A percentile compares a stretch with the other conserved stretches of the same genome.
Conservation (phyloP, 2,888 invertebrate genomes). For the Harpalus rufipes region DNA sequence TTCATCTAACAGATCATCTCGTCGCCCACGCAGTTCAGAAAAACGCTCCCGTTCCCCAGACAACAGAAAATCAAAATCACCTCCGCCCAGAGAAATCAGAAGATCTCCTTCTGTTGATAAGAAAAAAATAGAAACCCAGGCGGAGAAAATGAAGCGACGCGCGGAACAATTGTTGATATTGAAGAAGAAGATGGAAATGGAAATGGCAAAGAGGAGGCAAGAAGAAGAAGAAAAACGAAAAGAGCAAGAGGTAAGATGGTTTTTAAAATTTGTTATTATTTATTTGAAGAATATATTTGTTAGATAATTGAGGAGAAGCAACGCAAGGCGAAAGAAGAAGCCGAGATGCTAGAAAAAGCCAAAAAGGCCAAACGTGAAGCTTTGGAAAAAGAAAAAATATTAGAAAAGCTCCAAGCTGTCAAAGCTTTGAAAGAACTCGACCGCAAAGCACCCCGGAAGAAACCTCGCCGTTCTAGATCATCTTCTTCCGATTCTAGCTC, state of each 20-base stretch:
- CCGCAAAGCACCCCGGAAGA: conserved; percentile 68
- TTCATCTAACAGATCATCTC: conserved; percentile 34
- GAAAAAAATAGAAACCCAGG: conserved; percentile 72
- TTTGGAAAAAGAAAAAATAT: conserved; percentile 76
- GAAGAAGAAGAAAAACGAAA: conserved; percentile 78
- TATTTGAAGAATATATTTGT: no score
- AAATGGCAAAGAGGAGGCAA: conserved; percentile 80
- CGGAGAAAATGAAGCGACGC: conserved; percentile 74
- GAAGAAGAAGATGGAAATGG: conserved; percentile 82
- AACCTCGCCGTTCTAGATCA: conserved; percentile 69
- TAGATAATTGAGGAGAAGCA: conserved; percentile 74
- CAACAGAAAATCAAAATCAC: conserved; percentile 70
- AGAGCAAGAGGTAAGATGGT: conserved; percentile 68
- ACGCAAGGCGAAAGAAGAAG: conserved; percentile 76
- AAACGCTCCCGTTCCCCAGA: conserved; percentile 70
- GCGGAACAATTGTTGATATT: conserved; percentile 79
- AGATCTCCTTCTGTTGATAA: conserved; percentile 68
- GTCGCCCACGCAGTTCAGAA: conserved; percentile 68
- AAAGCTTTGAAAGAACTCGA: conserved; percentile 75
- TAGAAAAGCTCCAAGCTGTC: conserved; percentile 74
- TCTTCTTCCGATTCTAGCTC: conserved; percentile 72
- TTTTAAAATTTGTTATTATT: background rate
- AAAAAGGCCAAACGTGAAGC: conserved; percentile 76
- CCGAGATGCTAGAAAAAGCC: conserved; percentile 76
- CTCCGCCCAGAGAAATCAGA: conserved; percentile 70